A percentile compares a stretch with the other conserved stretches of the same genome.
Evolutionary conservation across 2,797 vertebrate genomes (phyloP).

Genomic region (Australoheros facetus): DNA sequence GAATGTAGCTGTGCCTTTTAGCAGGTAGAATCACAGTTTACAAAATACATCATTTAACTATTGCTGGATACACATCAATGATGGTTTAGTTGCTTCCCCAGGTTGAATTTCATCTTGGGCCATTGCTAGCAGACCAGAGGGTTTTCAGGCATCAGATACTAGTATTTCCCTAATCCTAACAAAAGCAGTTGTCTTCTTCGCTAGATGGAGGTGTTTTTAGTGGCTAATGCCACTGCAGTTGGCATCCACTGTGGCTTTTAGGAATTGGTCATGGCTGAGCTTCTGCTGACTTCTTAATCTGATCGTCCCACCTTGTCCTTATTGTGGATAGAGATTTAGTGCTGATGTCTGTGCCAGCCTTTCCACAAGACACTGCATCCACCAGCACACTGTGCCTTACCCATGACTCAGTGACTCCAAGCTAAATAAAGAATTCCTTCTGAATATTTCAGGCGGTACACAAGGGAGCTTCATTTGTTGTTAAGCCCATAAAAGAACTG

Average conservation of each 20-base stretch:
- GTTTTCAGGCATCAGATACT: neutral
- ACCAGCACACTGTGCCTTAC: neutral
- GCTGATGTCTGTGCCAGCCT: neutral
- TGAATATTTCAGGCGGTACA: neutral
- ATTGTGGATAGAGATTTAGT: neutral
- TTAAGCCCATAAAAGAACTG: accelerated
- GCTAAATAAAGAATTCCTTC: neutral
- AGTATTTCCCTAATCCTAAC: neutral
- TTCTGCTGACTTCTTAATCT: neutral
- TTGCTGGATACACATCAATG: neutral
- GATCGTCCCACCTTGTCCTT: neutral
- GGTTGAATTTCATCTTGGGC: neutral
- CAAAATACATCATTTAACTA: neutral
- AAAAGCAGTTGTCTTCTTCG: neutral
- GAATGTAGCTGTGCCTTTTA: neutral
- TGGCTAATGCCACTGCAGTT: neutral
- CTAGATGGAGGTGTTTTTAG: neutral
- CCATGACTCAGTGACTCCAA: neutral
- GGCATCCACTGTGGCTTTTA: neutral
- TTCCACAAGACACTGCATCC: neutral
- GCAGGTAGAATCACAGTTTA: neutral
- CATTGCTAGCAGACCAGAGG: neutral
- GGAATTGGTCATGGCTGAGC: too few relatives aligned
- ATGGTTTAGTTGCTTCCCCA: neutral
- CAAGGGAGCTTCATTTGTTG: neutral